A percentile compares a stretch with the other conserved stretches of the same genome.
These are phyloP conservation scores for Oryzias curvinotus DNA, from an alignment of 2,113 vertebrate species.

Conservation along the genomic window DNA sequence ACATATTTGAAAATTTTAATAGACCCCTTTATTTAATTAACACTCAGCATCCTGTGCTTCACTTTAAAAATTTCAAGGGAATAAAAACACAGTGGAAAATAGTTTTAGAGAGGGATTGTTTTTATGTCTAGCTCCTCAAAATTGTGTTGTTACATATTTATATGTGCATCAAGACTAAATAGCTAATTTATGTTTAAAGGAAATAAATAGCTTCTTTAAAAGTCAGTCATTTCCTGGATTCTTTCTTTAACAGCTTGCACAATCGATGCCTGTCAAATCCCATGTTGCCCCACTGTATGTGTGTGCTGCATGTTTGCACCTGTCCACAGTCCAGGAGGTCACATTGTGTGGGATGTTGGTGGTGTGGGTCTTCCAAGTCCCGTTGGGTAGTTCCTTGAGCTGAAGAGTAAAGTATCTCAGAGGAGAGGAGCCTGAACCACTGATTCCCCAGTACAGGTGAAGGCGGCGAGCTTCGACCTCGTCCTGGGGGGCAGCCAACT, in stretches of 20 bases:
- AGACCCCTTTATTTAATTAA: neutral
- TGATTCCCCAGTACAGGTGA: constrained; percentile 84
- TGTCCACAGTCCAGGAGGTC: constrained; percentile 80
- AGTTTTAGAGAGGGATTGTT: too few relatives aligned
- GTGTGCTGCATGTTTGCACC: constrained; percentile 70
- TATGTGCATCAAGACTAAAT: too few relatives aligned
- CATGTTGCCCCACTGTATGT: too few relatives aligned
- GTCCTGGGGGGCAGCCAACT: constrained; percentile 82
- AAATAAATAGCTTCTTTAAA: too few relatives aligned
- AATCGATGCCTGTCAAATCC: too few relatives aligned
- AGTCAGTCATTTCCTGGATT: too few relatives aligned
- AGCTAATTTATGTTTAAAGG: too few relatives aligned
- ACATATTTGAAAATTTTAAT: constrained; percentile 11
- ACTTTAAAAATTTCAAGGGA: neutral
- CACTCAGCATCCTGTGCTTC: neutral
- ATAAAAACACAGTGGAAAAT: too few relatives aligned
- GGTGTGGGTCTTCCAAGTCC: constrained; percentile 85
- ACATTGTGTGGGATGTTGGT: constrained; percentile 86
- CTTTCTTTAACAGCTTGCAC: too few relatives aligned
- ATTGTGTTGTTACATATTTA: too few relatives aligned
- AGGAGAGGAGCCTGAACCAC: constrained; percentile 87
- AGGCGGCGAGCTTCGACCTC: constrained; percentile 84
- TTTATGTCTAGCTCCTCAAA: too few relatives aligned
- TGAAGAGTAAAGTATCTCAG: constrained; percentile 91
- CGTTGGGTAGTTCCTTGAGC: constrained; percentile 81